These are phyloP conservation scores for Sebastes trivittatus DNA, from an alignment of 2,797 vertebrate genomes.

Conservation along the genomic window DNA sequence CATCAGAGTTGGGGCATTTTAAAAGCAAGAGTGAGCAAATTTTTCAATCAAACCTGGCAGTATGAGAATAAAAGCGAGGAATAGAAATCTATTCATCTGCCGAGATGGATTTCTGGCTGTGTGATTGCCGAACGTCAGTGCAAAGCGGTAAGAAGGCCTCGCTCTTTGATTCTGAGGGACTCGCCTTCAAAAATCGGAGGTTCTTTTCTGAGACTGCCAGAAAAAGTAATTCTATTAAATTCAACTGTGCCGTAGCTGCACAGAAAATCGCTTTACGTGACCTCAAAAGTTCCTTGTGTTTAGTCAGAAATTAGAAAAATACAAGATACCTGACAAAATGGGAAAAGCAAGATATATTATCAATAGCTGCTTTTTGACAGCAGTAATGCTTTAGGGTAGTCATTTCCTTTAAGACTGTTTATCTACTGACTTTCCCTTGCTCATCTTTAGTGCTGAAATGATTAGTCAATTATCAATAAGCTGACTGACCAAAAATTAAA, in stretches of 20 bases:
- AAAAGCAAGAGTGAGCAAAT: constrained; percentile 21
- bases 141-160: constrained; percentile 16
- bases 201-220: constrained; percentile 7
- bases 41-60: constrained; percentile 50
- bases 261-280: background rate
- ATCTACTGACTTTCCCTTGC: background rate
- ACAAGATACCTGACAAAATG: background rate
- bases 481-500: background rate
- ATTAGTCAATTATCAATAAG: background rate
- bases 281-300: background rate
- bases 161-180: constrained; percentile 21
- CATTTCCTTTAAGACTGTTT: background rate
- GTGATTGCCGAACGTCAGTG: constrained; percentile 20
- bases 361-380: background rate
- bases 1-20: background rate
- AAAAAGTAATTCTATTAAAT: constrained; percentile 8
- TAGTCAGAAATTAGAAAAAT: background rate
- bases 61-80: constrained; percentile 32
- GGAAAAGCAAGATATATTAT: background rate
- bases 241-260: background rate
- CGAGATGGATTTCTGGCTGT: constrained; percentile 52
- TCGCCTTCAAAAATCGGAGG: background rate
- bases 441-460: background rate
- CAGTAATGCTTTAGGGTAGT: background rate
- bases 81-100: constrained; percentile 45